phyloP scores from a whole-genome alignment of 2,113 vertebrate species.

The Porphyrio hochstetteri region DNA sequence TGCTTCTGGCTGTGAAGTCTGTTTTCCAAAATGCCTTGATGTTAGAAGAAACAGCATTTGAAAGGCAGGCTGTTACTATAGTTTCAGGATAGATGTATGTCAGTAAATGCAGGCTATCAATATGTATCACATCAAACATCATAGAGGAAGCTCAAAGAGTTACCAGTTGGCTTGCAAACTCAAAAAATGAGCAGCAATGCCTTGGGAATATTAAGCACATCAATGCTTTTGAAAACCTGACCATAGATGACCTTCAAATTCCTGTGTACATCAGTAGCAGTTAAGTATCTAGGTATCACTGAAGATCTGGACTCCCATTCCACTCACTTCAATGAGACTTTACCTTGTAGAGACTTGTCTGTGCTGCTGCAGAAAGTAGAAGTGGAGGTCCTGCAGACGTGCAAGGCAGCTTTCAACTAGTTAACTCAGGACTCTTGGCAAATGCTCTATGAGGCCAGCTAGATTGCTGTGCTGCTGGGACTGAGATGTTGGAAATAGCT shows the following conservation, averaged over 20 bases:
- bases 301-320: not conserved
- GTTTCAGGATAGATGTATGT: not conserved
- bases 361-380: not conserved
- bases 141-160: not conserved
- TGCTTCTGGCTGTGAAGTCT: not conserved
- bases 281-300: not conserved
- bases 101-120: not conserved
- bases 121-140: not conserved
- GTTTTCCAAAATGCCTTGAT: not conserved
- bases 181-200: not conserved
- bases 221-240: not conserved
- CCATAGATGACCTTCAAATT: not conserved
- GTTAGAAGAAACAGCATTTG: not conserved
- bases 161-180: not conserved
- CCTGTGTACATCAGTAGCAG: not conserved
- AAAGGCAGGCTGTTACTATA: not conserved
- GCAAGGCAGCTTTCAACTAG: not conserved
- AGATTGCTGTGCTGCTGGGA: not conserved
- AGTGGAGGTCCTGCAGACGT: not conserved
- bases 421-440: not conserved
- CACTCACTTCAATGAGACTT: not conserved
- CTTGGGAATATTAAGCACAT: not conserved
- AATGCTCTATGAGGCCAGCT: not conserved
- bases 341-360: not conserved
- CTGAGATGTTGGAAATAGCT: not conserved